These are phyloP conservation scores for Nasonia vitripennis DNA, from an alignment of 1,140 invertebrate genomes.

Conservation along the genomic window DNA sequence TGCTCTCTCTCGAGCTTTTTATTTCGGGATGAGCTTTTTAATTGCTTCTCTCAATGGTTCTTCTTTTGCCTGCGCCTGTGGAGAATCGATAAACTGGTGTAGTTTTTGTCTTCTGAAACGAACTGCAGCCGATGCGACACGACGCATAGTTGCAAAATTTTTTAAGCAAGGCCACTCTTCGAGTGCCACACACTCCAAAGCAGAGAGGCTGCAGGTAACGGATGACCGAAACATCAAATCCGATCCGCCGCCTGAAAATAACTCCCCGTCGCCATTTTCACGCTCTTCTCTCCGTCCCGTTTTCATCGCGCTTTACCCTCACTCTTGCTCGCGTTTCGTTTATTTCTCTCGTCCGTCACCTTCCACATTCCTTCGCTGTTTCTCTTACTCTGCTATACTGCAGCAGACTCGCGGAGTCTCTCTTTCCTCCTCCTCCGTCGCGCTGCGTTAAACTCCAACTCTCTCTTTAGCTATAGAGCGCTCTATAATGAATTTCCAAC, in stretches of 20 bases:
- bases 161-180: not conserved
- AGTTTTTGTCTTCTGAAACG: not conserved
- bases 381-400: not conserved
- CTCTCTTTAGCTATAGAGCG: conserved; percentile 55
- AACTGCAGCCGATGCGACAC: not conserved
- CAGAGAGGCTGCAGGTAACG: not conserved
- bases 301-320: not conserved
- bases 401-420: not conserved
- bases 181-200: not conserved
- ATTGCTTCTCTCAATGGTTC: not conserved
- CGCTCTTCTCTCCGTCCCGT: not conserved
- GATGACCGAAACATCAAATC: not conserved
- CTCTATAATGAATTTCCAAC: conserved; percentile 68
- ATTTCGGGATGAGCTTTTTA: not conserved
- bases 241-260: not conserved
- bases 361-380: conserved; percentile 30
- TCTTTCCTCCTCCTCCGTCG: conserved; percentile 2
- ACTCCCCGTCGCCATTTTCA: not conserved
- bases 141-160: not conserved
- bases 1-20: not conserved
- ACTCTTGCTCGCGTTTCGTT: not conserved
- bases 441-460: conserved; percentile 12
- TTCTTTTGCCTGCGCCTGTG: not conserved
- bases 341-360: conserved; percentile 1
- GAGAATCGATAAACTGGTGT: not conserved